Percentiles rank a stretch among this genome's conserved stretches.
phyloP scores from a whole-genome alignment of 1,140 invertebrate species.

The Archegozetes longisetosus region DNA sequence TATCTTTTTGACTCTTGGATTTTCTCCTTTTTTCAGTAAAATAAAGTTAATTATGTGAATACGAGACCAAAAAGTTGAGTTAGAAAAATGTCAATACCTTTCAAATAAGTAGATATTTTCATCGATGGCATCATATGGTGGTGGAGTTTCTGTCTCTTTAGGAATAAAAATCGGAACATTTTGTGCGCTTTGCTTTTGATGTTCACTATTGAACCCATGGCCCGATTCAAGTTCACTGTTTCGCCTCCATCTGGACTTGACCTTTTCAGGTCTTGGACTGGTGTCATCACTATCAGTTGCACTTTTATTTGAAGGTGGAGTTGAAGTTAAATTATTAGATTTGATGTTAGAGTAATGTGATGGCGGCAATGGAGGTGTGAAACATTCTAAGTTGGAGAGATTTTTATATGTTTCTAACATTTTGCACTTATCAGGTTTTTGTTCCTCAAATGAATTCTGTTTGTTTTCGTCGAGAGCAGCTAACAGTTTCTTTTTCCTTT shows the following conservation, averaged over 20 bases:
- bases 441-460: neutral
- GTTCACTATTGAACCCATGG: slow-evolving; percentile 12
- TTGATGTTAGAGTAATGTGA: neutral
- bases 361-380: neutral
- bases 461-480: neutral
- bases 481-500: neutral
- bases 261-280: slow-evolving; percentile 51
- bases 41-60: slow-evolving; percentile 12
- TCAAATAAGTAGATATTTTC: slow-evolving; percentile 57
- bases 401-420: neutral
- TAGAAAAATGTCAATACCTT: slow-evolving; percentile 25
- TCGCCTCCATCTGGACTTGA: slow-evolving; percentile 65
- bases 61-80: too few relatives aligned
- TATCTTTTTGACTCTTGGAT: slow-evolving; percentile 59
- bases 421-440: neutral
- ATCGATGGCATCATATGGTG: slow-evolving; percentile 56
- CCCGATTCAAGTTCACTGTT: slow-evolving; percentile 54
- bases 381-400: neutral
- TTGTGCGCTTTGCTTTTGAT: neutral
- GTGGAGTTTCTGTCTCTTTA: slow-evolving; percentile 41
- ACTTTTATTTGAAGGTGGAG: neutral
- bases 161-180: neutral
- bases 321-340: neutral
- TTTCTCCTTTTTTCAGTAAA: slow-evolving; percentile 27
- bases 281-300: neutral